A percentile compares a stretch with the other conserved stretches of the same genome.
phyloP scores from a whole-genome alignment of 1,140 invertebrate species.

The Campodea augens region DNA sequence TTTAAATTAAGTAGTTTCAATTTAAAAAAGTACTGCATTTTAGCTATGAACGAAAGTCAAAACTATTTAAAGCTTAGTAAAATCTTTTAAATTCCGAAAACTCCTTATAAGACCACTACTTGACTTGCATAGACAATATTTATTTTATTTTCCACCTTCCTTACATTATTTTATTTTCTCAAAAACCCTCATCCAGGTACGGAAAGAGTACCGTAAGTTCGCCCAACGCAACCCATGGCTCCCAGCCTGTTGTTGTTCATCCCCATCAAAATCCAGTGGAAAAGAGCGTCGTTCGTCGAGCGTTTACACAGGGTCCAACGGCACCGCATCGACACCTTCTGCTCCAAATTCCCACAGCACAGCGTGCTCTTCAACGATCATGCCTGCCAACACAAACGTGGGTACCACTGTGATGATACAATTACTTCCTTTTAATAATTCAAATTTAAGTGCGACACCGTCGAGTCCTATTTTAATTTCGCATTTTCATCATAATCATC shows the following conservation, averaged over 20 bases:
- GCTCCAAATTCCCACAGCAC: slow-evolving; percentile 18
- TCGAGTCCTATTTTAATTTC: too few species aligned
- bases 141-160: neutral
- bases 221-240: slow-evolving; percentile 52
- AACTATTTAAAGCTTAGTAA: too few species aligned
- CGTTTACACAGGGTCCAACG: slow-evolving; percentile 28
- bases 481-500: too few species aligned
- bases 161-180: neutral
- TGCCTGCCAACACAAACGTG: slow-evolving; percentile 30
- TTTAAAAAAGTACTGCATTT: too few species aligned
- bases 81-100: too few species aligned
- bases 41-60: too few species aligned
- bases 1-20: too few species aligned
- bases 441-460: too few species aligned
- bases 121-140: too few species aligned
- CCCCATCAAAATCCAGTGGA: slow-evolving; percentile 20
- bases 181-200: too few species aligned
- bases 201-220: slow-evolving; percentile 61
- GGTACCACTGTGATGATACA: slow-evolving; percentile 26
- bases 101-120: too few species aligned
- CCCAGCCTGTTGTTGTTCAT: slow-evolving; percentile 50
- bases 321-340: slow-evolving; percentile 27
- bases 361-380: slow-evolving; percentile 21
- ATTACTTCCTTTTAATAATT: too few species aligned
- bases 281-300: slow-evolving; percentile 27